Evolutionary conservation across 2,113 vertebrate genomes (phyloP), one percentile per base, ranked within the genome.

Genomic region (Seriola rivoliana): DNA sequence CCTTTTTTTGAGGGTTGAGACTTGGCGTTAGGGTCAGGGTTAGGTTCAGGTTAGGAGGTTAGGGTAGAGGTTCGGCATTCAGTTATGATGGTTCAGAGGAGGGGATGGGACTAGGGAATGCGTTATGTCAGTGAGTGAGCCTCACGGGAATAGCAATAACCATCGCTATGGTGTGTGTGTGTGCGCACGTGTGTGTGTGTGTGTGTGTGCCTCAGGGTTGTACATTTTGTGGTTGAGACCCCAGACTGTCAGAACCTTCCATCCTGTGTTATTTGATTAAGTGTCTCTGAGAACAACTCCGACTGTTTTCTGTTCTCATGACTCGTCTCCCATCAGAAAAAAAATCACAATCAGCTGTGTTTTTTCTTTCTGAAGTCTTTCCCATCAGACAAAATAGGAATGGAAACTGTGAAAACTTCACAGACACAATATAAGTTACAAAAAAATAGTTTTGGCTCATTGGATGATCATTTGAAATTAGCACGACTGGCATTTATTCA

Each of bases 271-370:
- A 70, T 82, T 76, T 74, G 52, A 87, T 13, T 59, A 75, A 84
- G 1, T 63, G 57, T 89, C 75, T 89, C 64, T 87, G 83, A 85
- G 80, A 91, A 86, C 57, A 32, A 8, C 29, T 25, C 6, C 0
- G 7, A 25, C 13, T 14, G 2, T 3, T 52, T 50, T 86, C 40
- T 68, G 76, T 91, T 92, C 91, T 88, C 91, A 90, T 40, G 78
- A 0, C 82, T 68, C 11, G 1, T n/a, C 50, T 62, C 38, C 17
- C 32, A 16, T 66, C 46, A 38, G 19, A 32, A 29, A 44, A 63
- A 63, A 69, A 57, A 59, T 44, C 40, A 57, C 25, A 34, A 76
- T 0, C 25, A 25, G n/a, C 14, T 7, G 5, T 0, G 0, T 44
- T 67, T 72, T 23, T 59, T 38, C 14, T 4, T 32, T 5, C 21